Conservation (phyloP, 2,113 vertebrate species). For the Etia nguti region DNA sequence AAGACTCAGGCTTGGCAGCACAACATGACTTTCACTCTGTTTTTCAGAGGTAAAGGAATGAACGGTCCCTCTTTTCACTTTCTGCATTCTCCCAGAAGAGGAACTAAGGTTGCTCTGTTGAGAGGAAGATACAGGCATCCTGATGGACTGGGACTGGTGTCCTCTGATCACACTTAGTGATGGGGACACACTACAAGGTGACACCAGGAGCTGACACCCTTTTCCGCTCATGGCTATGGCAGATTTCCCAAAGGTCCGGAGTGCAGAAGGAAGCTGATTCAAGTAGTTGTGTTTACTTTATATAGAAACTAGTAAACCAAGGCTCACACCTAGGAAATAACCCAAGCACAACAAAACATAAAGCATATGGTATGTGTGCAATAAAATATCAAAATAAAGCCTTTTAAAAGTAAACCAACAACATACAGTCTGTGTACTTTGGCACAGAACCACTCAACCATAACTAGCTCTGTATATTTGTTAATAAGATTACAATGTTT, state of each 20-base stretch:
- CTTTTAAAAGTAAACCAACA: background rate
- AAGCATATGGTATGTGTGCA: background rate
- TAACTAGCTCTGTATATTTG: background rate
- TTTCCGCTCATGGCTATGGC: slow-evolving; percentile 67
- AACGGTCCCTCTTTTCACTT: background rate
- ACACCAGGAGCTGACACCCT: slow-evolving; percentile 71
- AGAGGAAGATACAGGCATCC: slow-evolving; percentile 47
- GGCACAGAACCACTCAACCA: background rate
- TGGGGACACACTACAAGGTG: slow-evolving; percentile 57
- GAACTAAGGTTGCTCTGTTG: slow-evolving; percentile 3
- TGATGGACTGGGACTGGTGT: slow-evolving; percentile 62
- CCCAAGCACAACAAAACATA: background rate
- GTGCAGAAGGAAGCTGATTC: background rate
- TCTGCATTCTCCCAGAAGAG: background rate
- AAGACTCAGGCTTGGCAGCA: slow-evolving; percentile 64
- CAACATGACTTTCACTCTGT: slow-evolving; percentile 9
- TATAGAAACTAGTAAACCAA: background rate
- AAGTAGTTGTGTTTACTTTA: background rate
- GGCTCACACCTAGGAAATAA: background rate
- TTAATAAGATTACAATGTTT: background rate
- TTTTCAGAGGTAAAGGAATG: slow-evolving; percentile 12
- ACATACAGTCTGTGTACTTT: background rate
- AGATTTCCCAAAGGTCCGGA: background rate
- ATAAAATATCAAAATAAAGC: background rate
- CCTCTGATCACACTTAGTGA: slow-evolving; percentile 60